Percentiles rank a stretch among this genome's conserved stretches.
These are phyloP conservation scores for Rhinolophus ferrumequinum DNA, from an alignment of 2,113 vertebrate genomes.

Conservation along the genomic window DNA sequence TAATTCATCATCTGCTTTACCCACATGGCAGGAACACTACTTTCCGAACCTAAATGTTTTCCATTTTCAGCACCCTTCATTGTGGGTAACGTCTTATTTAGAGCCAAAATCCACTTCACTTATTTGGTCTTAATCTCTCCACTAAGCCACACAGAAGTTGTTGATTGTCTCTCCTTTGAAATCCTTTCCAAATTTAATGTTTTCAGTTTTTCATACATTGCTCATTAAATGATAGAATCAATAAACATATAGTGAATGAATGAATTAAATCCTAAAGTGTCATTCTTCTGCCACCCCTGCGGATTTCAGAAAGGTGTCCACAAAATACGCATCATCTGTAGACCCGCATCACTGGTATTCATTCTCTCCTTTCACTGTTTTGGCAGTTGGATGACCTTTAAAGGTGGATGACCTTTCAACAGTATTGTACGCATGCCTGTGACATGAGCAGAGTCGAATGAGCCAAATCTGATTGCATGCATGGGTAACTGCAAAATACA, in stretches of 20 bases:
- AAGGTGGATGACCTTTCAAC: slow-evolving; percentile 51
- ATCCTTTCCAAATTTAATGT: background rate
- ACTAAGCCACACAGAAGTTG: background rate
- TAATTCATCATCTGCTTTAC: background rate
- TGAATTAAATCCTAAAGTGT: background rate
- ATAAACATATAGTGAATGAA: background rate
- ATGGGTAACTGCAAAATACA: slow-evolving; percentile 48
- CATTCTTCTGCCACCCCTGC: background rate
- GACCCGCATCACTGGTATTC: background rate
- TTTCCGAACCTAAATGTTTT: background rate
- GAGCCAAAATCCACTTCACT: background rate
- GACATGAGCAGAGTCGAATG: background rate
- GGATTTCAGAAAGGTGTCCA: slow-evolving; percentile 10
- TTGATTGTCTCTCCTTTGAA: background rate
- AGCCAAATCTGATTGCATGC: slow-evolving; percentile 4
- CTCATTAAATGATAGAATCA: background rate
- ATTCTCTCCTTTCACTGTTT: background rate
- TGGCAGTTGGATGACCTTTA: background rate
- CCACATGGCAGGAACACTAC: background rate
- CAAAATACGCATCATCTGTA: background rate
- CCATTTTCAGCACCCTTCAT: background rate
- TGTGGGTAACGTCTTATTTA: background rate
- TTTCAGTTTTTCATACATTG: background rate
- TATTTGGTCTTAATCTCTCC: background rate
- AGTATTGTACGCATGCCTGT: background rate